Evolutionary conservation across 2,113 vertebrate species (phyloP).

Genomic region (Terrapene triunguis): DNA sequence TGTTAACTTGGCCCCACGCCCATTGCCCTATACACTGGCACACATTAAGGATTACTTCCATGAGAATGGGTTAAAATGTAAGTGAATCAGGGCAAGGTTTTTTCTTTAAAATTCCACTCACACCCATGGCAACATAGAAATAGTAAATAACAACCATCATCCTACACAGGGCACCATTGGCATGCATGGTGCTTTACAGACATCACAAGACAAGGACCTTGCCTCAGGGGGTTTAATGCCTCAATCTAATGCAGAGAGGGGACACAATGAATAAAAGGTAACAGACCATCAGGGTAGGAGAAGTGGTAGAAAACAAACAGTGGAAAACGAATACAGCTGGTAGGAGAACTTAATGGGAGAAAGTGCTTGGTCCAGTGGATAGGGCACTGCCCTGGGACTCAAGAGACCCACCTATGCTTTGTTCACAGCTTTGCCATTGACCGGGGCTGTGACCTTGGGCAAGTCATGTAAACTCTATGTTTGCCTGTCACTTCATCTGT

Average conservation of each 20-base stretch:
- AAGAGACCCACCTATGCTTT: neutral
- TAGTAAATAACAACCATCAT: neutral
- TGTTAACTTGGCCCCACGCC: neutral
- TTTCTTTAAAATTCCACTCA: neutral
- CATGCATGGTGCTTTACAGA: accelerated
- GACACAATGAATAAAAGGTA: neutral
- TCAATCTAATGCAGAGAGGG: neutral
- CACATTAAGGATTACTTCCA: accelerated
- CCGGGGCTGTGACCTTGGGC: too few species aligned
- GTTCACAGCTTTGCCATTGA: neutral
- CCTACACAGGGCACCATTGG: neutral
- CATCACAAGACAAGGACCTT: neutral
- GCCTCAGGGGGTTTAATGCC: neutral
- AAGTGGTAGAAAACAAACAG: neutral
- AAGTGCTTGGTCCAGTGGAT: neutral
- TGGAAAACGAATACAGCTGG: neutral
- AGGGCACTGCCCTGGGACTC: accelerated
- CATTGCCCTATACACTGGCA: neutral
- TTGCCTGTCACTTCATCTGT: neutral
- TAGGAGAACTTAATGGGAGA: neutral
- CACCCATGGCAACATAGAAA: neutral
- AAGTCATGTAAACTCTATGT: neutral
- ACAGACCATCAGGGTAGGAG: neutral
- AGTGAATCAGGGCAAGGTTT: neutral
- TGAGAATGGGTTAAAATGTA: neutral